Evolutionary conservation across 2,797 vertebrate species (phyloP).

Genomic region (Enteromius treurensis): DNA sequence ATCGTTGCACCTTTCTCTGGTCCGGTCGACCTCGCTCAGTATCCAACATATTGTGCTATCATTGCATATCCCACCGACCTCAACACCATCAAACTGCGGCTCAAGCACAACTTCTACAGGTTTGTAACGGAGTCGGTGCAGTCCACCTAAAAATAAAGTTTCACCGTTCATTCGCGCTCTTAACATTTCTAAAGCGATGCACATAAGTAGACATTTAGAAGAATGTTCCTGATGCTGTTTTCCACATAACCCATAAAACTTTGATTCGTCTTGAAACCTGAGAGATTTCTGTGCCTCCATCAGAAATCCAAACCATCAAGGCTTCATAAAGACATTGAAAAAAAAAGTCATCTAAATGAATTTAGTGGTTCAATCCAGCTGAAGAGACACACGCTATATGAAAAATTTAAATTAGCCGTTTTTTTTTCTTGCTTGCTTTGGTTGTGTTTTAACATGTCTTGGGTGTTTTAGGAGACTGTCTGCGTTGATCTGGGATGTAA

Average conservation of each 20-base stretch:
- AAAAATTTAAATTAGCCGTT: neutral
- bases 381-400: neutral
- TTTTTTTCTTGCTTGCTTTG: neutral
- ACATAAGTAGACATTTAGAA: neutral
- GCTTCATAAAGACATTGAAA: neutral
- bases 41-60: constrained; percentile 93
- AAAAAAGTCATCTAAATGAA: neutral
- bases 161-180: neutral
- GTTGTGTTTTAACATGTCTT: neutral
- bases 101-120: constrained; percentile 96
- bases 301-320: neutral
- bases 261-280: neutral
- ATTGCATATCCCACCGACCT: constrained; percentile 96
- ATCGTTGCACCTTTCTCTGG: constrained; percentile 92
- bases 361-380: neutral
- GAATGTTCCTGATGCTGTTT: neutral
- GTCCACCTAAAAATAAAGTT: neutral
- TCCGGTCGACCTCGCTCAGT: constrained; percentile 90
- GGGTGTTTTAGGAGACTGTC: constrained; percentile 83
- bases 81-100: constrained; percentile 89
- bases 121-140: constrained; percentile 64
- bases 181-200: neutral
- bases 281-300: neutral
- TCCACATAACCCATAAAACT: too few species aligned
- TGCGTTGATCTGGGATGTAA: constrained; percentile 94